phyloP scores from a whole-genome alignment of 2,113 vertebrate genomes.

The Leucoraja erinaceus region DNA sequence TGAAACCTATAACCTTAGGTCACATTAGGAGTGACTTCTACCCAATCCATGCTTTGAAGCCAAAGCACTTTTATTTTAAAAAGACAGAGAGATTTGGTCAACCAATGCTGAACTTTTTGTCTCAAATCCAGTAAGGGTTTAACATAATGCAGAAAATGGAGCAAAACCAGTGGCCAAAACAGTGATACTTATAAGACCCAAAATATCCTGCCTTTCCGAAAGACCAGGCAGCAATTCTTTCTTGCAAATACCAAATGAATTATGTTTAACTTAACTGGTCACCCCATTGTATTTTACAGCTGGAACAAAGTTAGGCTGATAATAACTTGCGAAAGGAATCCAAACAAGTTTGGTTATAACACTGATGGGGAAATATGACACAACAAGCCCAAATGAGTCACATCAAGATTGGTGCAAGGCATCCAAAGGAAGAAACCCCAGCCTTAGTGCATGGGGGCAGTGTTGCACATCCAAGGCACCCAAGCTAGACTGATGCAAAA shows the following conservation, averaged over 20 bases:
- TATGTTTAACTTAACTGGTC: neutral
- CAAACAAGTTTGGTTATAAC: no score
- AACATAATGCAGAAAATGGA: neutral
- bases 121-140: conserved; percentile 15
- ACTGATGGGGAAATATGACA: neutral
- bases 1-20: neutral
- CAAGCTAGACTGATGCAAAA: neutral
- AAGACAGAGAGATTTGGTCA: neutral
- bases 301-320: neutral
- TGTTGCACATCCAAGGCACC: neutral
- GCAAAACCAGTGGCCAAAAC: neutral
- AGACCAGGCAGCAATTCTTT: neutral
- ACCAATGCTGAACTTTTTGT: conserved; percentile 6
- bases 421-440: neutral
- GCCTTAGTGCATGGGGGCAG: neutral
- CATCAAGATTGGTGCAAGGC: neutral
- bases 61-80: neutral
- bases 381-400: neutral
- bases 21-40: neutral
- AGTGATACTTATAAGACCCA: conserved; percentile 15
- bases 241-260: neutral
- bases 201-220: neutral
- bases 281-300: neutral
- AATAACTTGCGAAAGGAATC: neutral
- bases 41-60: neutral